Evolutionary conservation across 64 coral and sea anemone genomes (phyloP).

Genomic region (Catalaphyllia jardinei): DNA sequence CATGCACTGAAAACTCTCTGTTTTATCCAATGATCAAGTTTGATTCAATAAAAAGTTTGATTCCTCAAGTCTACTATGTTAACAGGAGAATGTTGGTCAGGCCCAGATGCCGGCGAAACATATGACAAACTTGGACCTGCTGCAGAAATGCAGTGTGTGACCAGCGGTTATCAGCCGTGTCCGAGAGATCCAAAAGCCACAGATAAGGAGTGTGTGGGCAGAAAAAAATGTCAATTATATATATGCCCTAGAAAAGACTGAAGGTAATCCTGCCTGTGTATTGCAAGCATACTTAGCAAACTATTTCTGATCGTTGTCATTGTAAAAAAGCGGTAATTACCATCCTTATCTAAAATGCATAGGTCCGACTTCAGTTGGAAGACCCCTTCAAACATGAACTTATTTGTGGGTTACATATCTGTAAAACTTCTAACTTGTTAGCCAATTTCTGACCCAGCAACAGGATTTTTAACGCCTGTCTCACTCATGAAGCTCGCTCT

Average conservation of each 20-base stretch:
- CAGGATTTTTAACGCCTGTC: no score
- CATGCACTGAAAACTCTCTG: no score
- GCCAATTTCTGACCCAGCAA: no score
- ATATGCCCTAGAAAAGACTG: slow-evolving; percentile 22
- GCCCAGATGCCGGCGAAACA: slow-evolving; percentile 3
- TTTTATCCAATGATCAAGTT: no score
- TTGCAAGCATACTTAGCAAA: no score
- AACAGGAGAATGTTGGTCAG: slow-evolving; percentile 54
- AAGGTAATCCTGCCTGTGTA: not conserved
- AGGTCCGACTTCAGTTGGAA: no score
- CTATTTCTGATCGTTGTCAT: not conserved
- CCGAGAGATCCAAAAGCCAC: slow-evolving; percentile 17
- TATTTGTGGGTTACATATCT: no score
- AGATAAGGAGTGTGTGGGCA: slow-evolving; percentile 44
- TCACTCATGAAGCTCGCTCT: no score
- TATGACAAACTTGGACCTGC: slow-evolving; percentile 23
- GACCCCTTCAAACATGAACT: no score
- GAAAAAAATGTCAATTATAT: slow-evolving; percentile 37
- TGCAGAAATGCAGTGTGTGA: slow-evolving; percentile 11
- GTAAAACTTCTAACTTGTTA: no score
- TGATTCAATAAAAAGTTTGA: no score
- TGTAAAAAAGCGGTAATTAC: not conserved
- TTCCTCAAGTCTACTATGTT: not conserved
- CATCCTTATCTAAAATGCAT: no score
- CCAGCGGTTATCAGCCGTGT: slow-evolving; percentile 21